Conservation (phyloP, 1,140 invertebrate genomes). For the Zaprionus taronus region DNA sequence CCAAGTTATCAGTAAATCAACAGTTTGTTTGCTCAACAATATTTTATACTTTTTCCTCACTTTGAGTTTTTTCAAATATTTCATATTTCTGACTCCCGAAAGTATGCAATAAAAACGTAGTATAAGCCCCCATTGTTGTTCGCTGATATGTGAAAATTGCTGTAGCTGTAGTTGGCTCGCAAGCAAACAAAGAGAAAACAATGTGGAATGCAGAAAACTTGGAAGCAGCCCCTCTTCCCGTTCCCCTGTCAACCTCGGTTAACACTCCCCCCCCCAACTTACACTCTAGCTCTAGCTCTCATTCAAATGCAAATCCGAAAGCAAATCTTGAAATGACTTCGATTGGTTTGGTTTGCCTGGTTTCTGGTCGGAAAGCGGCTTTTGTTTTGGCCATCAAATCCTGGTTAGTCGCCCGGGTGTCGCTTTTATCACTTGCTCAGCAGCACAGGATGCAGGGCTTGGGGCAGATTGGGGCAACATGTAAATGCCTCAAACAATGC, state of each 20-base stretch:
- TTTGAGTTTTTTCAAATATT: background rate
- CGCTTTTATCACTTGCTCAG: slow-evolving; percentile 55
- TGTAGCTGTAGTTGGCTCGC: slow-evolving; percentile 21
- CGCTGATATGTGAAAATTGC: slow-evolving; percentile 14
- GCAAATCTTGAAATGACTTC: slow-evolving; percentile 80
- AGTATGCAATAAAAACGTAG: slow-evolving; percentile 32
- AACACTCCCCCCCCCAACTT: background rate
- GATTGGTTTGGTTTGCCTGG: slow-evolving; percentile 74
- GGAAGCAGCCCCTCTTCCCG: background rate
- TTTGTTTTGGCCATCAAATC: slow-evolving; percentile 50
- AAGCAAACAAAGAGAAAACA: slow-evolving; percentile 37
- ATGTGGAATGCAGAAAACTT: background rate
- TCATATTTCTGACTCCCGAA: background rate
- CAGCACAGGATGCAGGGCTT: slow-evolving; percentile 25
- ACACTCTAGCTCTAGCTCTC: slow-evolving; percentile 24
- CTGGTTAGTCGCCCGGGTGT: slow-evolving; percentile 35
- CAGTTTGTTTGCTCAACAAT: background rate
- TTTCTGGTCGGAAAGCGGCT: slow-evolving; percentile 52
- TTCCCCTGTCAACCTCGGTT: background rate
- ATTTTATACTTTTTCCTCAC: background rate
- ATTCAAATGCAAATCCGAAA: slow-evolving; percentile 77
- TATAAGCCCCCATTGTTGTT: slow-evolving; percentile 35
- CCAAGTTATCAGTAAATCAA: slow-evolving; percentile 7
- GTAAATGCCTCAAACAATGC: slow-evolving; percentile 69
- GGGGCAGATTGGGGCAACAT: slow-evolving; percentile 30